Evolutionary conservation across 2,113 vertebrate species (phyloP), one percentile per base, ranked within the genome.

Genomic region (Pseudorasbora parva): DNA sequence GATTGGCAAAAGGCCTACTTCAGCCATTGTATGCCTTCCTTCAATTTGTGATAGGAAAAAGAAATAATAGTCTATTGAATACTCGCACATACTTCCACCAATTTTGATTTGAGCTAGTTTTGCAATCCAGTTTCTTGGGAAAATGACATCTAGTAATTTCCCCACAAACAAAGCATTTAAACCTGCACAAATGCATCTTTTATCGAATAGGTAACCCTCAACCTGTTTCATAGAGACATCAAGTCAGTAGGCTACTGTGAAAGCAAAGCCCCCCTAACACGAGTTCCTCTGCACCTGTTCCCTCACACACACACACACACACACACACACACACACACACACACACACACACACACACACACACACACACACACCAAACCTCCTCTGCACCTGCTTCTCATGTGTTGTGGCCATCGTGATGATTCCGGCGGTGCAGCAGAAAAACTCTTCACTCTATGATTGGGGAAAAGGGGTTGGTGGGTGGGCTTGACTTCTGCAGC

Each of bases 401-500:
- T 69, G 43, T 60, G 62, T 41, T 56, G 60, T 80, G 59, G 78
- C 77, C 83, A 88, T 81, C 66, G 19, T 51, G 71, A 25, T 85
- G 81, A 79, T 81, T 85, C 84, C 72, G 81, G 77, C 56, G 85
- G 76, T 72, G 17, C 14, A 81, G 75, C 54, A 86, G 82, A 84
- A 83, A 76, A 83, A 79, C 73, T 51, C 85, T 81, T 87, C 72
- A 57, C 83, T 81, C 76, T 43, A 11, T 81, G 78, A 81, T 81
- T 69, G 47, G 30, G 49, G 62, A 23, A 69, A 37, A 37, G 15
- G 27, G 60, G 4, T 49, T 43, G 27, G 25, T 27, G 21, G 59
- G 64, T 69, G 85, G 87, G 56, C 57, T 85, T 85, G 84, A 88
- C 87, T 85, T 87, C 77, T 85, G 85, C 87, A 87, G 87, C 85